These are phyloP conservation scores for Kryptolebias ocellatus DNA, from an alignment of 2,797 vertebrate genomes.

Conservation along the genomic window DNA sequence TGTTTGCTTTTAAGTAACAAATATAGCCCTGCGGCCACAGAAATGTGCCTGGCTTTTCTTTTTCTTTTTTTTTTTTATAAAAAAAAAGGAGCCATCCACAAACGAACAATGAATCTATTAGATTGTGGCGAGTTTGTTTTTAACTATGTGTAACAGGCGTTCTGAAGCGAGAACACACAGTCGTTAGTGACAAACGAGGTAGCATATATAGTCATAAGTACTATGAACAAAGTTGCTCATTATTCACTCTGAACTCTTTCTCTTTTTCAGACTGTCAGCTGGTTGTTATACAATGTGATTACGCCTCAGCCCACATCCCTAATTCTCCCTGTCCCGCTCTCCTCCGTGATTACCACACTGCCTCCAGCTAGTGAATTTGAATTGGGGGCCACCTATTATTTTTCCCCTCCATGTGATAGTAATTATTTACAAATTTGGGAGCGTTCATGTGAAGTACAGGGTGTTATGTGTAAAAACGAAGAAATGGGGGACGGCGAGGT, in stretches of 20 bases:
- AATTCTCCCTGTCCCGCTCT: slow-evolving; percentile 62
- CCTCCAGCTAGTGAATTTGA: slow-evolving; percentile 82
- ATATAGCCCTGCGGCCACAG: slow-evolving; percentile 39
- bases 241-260: slow-evolving; percentile 76
- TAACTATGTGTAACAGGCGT: slow-evolving; percentile 63
- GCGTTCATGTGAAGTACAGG: slow-evolving; percentile 80
- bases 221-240: slow-evolving; percentile 78
- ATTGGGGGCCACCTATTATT: slow-evolving; percentile 80
- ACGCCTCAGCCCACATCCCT: slow-evolving; percentile 52
- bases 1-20: slow-evolving; percentile 73
- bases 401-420: slow-evolving; percentile 81
- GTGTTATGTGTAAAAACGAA: slow-evolving; percentile 73
- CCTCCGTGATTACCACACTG: slow-evolving; percentile 80
- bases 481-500: slow-evolving; percentile 65
- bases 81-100: slow-evolving; percentile 59
- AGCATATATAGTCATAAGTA: slow-evolving; percentile 71
- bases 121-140: slow-evolving; percentile 65
- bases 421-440: slow-evolving; percentile 85
- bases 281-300: slow-evolving; percentile 76
- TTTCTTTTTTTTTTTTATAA: slow-evolving; percentile 13
- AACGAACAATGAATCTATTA: slow-evolving; percentile 68
- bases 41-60: slow-evolving; percentile 32
- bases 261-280: slow-evolving; percentile 77
- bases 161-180: slow-evolving; percentile 60
- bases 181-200: slow-evolving; percentile 75